Conservation (phyloP, 2,888 invertebrate genomes). For the Glaucopsyche alexis region DNA sequence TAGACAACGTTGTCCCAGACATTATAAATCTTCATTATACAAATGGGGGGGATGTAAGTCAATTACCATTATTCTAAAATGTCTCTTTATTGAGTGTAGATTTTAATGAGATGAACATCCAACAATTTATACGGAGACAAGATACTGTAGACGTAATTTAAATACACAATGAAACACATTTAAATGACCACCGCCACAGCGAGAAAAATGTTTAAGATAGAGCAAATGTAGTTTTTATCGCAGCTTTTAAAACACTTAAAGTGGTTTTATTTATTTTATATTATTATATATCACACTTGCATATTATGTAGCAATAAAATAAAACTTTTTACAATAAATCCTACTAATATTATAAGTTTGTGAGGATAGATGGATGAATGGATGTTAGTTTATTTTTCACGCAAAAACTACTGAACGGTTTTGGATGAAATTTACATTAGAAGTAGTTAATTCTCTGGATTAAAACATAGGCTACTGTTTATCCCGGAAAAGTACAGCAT, state of each 20-base stretch:
- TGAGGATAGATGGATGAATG: too few relatives aligned
- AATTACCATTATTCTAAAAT: constrained; percentile 44
- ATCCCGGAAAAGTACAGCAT: too few relatives aligned
- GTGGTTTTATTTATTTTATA: constrained; percentile 1
- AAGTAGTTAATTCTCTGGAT: too few relatives aligned
- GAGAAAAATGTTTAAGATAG: constrained; percentile 13
- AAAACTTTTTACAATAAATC: not conserved
- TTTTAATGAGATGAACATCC: constrained; percentile 1
- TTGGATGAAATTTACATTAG: too few relatives aligned
- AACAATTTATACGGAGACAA: not conserved
- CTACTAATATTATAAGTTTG: too few relatives aligned
- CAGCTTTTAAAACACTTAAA: not conserved
- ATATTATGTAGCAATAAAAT: not conserved
- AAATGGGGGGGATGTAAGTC: constrained; percentile 39
- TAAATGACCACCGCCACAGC: not conserved
- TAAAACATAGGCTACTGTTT: too few relatives aligned
- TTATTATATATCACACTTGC: not conserved
- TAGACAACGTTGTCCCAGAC: constrained; percentile 34
- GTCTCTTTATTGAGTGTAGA: constrained; percentile 16
- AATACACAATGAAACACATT: constrained; percentile 14
- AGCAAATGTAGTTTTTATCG: constrained; percentile 2
- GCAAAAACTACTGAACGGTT: too few relatives aligned
- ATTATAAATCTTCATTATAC: constrained; percentile 51
- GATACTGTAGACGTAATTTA: not conserved
- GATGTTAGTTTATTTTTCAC: too few relatives aligned